These are phyloP conservation scores for Leptinotarsa rubiginosa DNA, from an alignment of 2,888 invertebrate genomes.

Conservation along the genomic window DNA sequence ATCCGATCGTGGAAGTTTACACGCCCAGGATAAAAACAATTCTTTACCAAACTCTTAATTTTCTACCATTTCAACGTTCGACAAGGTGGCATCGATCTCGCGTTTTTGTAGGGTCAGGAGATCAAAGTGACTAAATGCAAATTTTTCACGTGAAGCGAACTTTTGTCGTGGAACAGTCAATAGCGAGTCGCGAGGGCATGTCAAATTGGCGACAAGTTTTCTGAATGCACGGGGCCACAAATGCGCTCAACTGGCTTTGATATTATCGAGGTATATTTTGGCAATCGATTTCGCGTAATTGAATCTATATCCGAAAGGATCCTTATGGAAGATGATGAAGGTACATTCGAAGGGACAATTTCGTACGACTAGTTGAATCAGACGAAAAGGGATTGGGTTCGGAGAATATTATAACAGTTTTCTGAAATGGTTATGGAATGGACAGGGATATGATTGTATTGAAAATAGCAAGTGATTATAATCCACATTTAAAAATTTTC, in stretches of 20 bases:
- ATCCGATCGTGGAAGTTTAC: too few species aligned
- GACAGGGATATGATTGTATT: too few species aligned
- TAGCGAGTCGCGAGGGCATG: slow-evolving; percentile 2
- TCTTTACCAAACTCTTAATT: not conserved
- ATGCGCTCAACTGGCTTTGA: slow-evolving; percentile 8
- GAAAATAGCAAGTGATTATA: too few species aligned
- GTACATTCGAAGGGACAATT: not conserved
- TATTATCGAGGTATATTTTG: slow-evolving; percentile 10
- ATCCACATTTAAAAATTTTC: too few species aligned
- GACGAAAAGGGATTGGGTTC: too few species aligned
- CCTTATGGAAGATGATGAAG: not conserved
- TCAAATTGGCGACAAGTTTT: slow-evolving; percentile 16
- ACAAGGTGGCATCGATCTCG: not conserved
- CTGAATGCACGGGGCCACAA: not conserved
- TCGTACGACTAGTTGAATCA: too few species aligned
- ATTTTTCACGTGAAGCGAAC: slow-evolving; percentile 1
- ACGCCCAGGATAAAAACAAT: too few species aligned
- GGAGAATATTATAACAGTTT: too few species aligned
- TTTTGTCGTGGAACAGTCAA: slow-evolving; percentile 5
- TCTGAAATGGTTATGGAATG: too few species aligned
- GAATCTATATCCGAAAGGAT: not conserved
- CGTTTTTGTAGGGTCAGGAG: not conserved
- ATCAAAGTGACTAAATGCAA: not conserved
- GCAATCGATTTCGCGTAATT: not conserved
- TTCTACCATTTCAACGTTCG: not conserved